Evolutionary conservation across 1,140 invertebrate genomes (phyloP).

Genomic region (Mya arenaria): DNA sequence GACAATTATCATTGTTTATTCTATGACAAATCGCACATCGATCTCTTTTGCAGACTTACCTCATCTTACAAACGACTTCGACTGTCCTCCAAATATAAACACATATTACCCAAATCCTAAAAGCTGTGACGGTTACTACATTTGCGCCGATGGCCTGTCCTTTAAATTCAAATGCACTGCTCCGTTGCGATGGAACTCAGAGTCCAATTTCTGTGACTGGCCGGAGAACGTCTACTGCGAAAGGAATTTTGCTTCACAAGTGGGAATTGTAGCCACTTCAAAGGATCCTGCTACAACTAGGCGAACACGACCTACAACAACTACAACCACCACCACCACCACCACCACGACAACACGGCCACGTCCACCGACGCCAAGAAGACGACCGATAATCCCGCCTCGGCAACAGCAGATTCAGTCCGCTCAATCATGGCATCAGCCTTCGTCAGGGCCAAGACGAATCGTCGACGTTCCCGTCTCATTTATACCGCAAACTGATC

Average conservation of each 20-base stretch:
- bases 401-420: not conserved
- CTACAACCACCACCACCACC: not conserved
- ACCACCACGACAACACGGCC: constrained; percentile 20
- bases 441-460: too few relatives aligned
- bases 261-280: not conserved
- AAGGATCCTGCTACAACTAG: not conserved
- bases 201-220: constrained; percentile 54
- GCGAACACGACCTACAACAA: not conserved
- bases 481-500: not conserved
- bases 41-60: constrained; percentile 30
- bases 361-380: not conserved
- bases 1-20: too few relatives aligned
- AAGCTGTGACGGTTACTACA: constrained; percentile 37
- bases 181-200: constrained; percentile 38
- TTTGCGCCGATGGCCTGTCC: constrained; percentile 40
- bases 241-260: too few relatives aligned
- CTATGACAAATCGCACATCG: too few relatives aligned
- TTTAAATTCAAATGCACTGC: constrained; percentile 49
- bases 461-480: too few relatives aligned
- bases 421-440: too few relatives aligned
- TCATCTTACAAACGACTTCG: constrained; percentile 45
- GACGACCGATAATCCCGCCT: not conserved
- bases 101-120: constrained; percentile 19
- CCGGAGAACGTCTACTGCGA: constrained; percentile 37
- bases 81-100: constrained; percentile 41